phyloP scores from a whole-genome alignment of 2,888 invertebrate species.

The Melikaiella ostensackeni region DNA sequence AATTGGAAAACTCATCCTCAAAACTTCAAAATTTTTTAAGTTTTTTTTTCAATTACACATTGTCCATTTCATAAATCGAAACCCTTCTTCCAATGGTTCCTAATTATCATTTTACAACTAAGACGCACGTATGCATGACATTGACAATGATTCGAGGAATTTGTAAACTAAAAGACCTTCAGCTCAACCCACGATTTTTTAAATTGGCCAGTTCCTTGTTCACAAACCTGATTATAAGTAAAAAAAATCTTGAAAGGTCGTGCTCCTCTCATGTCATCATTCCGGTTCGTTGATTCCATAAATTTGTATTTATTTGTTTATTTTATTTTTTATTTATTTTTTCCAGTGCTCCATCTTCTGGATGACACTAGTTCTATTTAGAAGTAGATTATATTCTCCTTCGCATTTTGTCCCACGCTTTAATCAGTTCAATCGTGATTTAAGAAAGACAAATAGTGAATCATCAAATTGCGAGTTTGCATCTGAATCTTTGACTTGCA shows the following conservation, averaged over 20 bases:
- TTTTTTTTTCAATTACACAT: not conserved
- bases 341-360: no score
- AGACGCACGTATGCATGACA: not conserved
- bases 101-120: constrained; percentile 2
- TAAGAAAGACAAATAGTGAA: not conserved
- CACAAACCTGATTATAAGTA: not conserved
- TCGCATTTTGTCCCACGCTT: not conserved
- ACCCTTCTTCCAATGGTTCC: not conserved
- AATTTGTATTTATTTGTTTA: no score
- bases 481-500: not conserved
- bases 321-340: not conserved
- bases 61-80: not conserved
- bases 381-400: not conserved
- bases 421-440: not conserved
- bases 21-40: no score
- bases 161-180: constrained; percentile 1
- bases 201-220: constrained; percentile 4
- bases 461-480: not conserved
- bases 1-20: no score
- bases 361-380: no score
- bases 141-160: constrained; percentile 12
- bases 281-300: not conserved
- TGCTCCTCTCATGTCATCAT: not conserved
- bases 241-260: not conserved
- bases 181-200: constrained; percentile 27